Evolutionary conservation across 2,797 vertebrate genomes (phyloP).

Genomic region (Salarias fasciatus): DNA sequence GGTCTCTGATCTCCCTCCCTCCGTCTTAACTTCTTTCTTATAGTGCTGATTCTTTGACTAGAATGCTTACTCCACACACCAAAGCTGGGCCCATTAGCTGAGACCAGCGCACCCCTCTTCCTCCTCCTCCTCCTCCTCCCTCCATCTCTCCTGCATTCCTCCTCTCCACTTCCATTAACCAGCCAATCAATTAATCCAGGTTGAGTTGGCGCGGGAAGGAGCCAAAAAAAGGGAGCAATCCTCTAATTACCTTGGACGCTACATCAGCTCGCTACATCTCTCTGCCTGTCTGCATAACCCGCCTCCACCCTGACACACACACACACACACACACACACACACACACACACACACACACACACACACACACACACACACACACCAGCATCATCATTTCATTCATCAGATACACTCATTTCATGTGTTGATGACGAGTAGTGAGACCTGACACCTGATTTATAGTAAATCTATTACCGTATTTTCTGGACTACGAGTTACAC

Average conservation of each 20-base stretch:
- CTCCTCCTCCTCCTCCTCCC: constrained; percentile 16
- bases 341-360: background rate
- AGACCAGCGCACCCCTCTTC: constrained; percentile 69
- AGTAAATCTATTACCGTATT: no score
- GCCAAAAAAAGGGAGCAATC: constrained; percentile 80
- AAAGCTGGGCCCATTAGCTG: constrained; percentile 76
- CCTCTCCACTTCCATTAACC: constrained; percentile 77
- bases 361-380: constrained; percentile 1
- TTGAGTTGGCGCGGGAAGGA: constrained; percentile 71
- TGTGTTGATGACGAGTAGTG: no score
- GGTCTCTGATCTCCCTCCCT: constrained; percentile 4
- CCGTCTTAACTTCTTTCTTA: constrained; percentile 14
- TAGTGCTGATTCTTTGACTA: constrained; percentile 75
- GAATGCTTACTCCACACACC: constrained; percentile 81
- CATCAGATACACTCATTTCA: no score
- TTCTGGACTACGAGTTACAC: no score
- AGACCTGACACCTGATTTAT: no score
- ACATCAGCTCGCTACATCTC: constrained; percentile 66
- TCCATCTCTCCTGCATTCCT: constrained; percentile 28
- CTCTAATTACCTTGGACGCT: constrained; percentile 81
- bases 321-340: constrained; percentile 1
- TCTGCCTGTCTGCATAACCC: constrained; percentile 50
- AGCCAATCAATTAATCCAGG: constrained; percentile 85
- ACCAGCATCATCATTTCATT: no score
- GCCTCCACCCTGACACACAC: background rate